Base-by-base conservation (phyloP, 2,113 vertebrate genomes). In the Chionodraco myersi region DNA sequence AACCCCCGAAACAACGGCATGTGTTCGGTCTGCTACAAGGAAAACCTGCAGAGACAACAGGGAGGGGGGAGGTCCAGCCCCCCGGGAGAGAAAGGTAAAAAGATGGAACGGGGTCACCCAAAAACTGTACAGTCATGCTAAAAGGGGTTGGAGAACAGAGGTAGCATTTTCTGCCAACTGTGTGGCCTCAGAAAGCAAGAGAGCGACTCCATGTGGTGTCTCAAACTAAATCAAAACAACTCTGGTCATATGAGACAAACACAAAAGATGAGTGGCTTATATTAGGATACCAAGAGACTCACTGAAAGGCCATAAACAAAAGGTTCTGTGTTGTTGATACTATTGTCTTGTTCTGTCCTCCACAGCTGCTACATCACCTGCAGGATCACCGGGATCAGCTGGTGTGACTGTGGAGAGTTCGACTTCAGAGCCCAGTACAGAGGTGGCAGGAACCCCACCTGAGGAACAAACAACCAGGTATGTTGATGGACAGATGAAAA, bases 1-100 rank as follows among this genome's bases (percentile, higher is more conserved):
- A 97, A 96, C 87, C 96, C 96, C 72, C 95, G 96, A 53, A 97
- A 95, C 94, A 96, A 96, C 45, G 96, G 96, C 83, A 97, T 97
- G 96, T 97, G 96, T 89, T 97, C 96, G 0, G 95, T 97, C 77
- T 97, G 96, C 95, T 97, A 97, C 30, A 97, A 97, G 93, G 96
- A 97, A 90, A 95, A 96, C 88, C 95, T 97, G 58, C 96, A 97
- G 93, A 94, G 96, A 74, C 96, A 97, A 92, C 96, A 97, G 91
- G 96, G 95, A 81, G 95, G 96, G 74, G 96, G 96, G 65, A 90
- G 96, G 86, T 94, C 95, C 77, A 97, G 92, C 85, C 96, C 96
- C 69, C 91, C 95, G 72, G 96, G 95, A 94, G 96, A 93, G 88
- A 95, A 95, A 94, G 94, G 94, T 95, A 91, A 79, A 90, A 69